Evolutionary conservation across 1,140 invertebrate species (phyloP), one percentile per base, ranked within the genome.

Genomic region (Yoshiicerus persimilis): DNA sequence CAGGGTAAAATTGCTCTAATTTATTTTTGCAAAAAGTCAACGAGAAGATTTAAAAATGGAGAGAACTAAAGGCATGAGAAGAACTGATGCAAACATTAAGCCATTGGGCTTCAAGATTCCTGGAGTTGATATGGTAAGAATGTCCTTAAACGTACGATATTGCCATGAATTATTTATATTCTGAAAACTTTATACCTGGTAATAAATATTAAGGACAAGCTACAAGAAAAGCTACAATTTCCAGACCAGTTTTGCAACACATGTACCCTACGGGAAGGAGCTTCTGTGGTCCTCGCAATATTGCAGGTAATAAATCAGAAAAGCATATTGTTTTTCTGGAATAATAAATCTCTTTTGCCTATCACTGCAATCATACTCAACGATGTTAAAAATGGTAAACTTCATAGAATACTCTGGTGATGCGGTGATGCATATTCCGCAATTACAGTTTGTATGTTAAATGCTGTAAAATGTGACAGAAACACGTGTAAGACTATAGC

Each of bases 181-280:
- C 2, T n/a, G 16, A 80, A 38, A 6, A 34, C n/a, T 80, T 36
- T 77, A 1, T 2, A 20, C 30, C 11, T 36, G 36, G 75, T n/a
- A 32, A 0, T 36, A 6, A 80, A 8, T 88, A n/a, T 36, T 20
- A 30, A 89, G 89, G 87, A 86, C 32, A 34, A 77, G 41, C n/a
- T 89, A n/a, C 87, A 87, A 70, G 86, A 87, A 85, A 27, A 23
- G 8, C 20, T 90, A 38, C 38, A 85, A 32, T 47, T 90, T 13
- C 89, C 89, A 23, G 64, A 88, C 4, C 41, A 86, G 20, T 90
- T 88, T 39, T 41, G 32, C 23, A 25, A 64, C 9, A 23, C 87
- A n/a, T 89, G 89, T 62, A 89, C 89, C 11, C 32, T 89, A 25
- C 25, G 64, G 16, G 89, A 89, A 84, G 89, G 89, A 8, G 86